Conservation (phyloP, 2,888 invertebrate species). For the Podotricha telesiphe region DNA sequence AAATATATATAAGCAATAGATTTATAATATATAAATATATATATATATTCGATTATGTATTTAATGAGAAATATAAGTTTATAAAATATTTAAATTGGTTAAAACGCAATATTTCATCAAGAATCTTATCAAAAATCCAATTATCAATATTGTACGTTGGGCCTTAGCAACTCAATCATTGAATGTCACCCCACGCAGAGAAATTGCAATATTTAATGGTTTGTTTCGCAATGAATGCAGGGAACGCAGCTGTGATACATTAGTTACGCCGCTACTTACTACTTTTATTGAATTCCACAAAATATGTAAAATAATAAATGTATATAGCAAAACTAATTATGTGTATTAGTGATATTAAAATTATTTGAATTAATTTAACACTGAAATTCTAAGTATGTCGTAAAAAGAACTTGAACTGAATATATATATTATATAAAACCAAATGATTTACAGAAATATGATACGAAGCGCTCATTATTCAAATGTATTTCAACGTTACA, state of each 20-base stretch:
- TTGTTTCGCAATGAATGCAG: constrained; percentile 72
- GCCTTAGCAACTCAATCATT: constrained; percentile 57
- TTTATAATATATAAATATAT: neutral
- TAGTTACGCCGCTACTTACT: constrained; percentile 54
- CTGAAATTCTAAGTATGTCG: too few species aligned
- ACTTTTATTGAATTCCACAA: constrained; percentile 18
- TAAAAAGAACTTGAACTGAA: too few species aligned
- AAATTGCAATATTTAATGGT: constrained; percentile 63
- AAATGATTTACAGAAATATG: neutral
- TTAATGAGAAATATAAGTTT: too few species aligned
- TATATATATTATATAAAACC: too few species aligned
- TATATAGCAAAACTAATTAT: neutral
- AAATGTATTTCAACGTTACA: neutral
- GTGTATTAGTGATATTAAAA: neutral
- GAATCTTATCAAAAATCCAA: constrained; percentile 31
- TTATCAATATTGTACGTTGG: constrained; percentile 36
- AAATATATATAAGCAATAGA: neutral
- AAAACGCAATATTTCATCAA: neutral
- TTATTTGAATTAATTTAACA: neutral
- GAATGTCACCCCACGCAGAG: constrained; percentile 53
- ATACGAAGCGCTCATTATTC: neutral
- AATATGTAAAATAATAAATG: neutral
- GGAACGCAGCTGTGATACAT: constrained; percentile 71
- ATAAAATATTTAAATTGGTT: neutral
- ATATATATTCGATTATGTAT: too few species aligned